Percentiles rank a stretch among this genome's conserved stretches.
Evolutionary conservation across 1,140 invertebrate species (phyloP).

Genomic region (Glomeris maerens): DNA sequence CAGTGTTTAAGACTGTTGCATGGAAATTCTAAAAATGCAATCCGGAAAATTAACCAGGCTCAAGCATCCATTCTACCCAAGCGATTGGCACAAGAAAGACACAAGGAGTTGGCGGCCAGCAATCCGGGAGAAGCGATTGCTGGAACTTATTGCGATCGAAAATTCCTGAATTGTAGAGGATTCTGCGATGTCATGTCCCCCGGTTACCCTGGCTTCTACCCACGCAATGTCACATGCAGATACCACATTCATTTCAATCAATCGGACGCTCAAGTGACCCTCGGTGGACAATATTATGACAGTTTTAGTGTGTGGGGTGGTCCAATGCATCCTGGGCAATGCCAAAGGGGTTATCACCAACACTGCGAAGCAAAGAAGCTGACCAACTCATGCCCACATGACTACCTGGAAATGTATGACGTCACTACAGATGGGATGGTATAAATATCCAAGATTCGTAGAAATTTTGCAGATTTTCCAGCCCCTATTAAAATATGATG

Average conservation of each 20-base stretch:
- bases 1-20: too few species aligned
- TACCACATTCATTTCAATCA: conserved; percentile 40
- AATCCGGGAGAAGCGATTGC: conserved; percentile 21
- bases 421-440: neutral
- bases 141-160: conserved; percentile 72
- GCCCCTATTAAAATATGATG: too few species aligned
- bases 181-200: conserved; percentile 77
- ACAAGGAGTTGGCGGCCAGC: conserved; percentile 1
- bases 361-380: conserved; percentile 25
- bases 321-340: neutral
- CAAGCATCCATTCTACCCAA: conserved; percentile 13
- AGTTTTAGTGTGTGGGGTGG: conserved; percentile 9
- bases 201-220: conserved; percentile 80
- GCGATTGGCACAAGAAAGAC: conserved; percentile 4
- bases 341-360: neutral
- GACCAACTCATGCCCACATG: conserved; percentile 71
- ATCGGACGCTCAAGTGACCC: neutral
- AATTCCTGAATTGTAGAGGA: conserved; percentile 56
- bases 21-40: too few species aligned
- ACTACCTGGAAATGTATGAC: conserved; percentile 48
- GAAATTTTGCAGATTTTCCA: too few species aligned
- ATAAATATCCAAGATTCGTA: neutral
- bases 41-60: conserved; percentile 62
- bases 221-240: conserved; percentile 71
- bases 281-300: conserved; percentile 8